Base-by-base conservation (phyloP, 2,797 vertebrate genomes). In the Staurois parvus region DNA sequence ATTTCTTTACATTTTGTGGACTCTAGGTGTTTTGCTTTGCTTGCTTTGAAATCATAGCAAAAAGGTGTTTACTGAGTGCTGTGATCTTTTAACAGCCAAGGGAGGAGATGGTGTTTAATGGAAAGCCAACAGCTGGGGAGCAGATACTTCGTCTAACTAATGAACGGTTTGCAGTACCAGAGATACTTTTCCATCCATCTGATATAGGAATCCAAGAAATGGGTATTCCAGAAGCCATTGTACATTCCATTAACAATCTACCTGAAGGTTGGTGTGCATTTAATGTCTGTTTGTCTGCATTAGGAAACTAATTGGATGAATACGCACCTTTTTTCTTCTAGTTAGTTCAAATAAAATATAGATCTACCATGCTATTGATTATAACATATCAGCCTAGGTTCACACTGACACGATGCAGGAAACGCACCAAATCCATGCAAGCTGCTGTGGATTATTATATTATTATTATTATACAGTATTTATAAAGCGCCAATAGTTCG, bases 131-230 rank as follows among this genome's bases (percentile, higher is more conserved):
- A 92, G 97, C 97, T 0, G 96, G 97, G 2, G 98, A 99, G 93
- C 98, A 99, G 92, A 99, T 97, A 89, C 94, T 99, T 89, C 94
- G 97, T 81, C 90, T 99, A 89, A 92, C 93, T 88, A 99, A 99
- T 86, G 98, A 99, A 93, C 96, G 98, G 89, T 99, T 99, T 86
- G 98, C 98, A 19, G 97, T 99, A 84, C 98, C 98, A 28, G 98
- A 99, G 92, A 99, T 98, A 92, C 96, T 99, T 74, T 98, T 99
- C 81, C 96, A 98, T 89, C 98, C 98, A 30, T 97, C 98, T 0
- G 98, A 99, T 90, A 99, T 99, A 87, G 98, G 98, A 52, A 97
- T 99, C 91, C 98, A 98, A 93, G 98, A 99, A 93, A 99, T 96
- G 96, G 98, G 98, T 40, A 95, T 99, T 90, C 97, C 97, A 12